These are phyloP conservation scores for Rhyzopertha dominica DNA, from an alignment of 1,140 invertebrate species.

Conservation along the genomic window DNA sequence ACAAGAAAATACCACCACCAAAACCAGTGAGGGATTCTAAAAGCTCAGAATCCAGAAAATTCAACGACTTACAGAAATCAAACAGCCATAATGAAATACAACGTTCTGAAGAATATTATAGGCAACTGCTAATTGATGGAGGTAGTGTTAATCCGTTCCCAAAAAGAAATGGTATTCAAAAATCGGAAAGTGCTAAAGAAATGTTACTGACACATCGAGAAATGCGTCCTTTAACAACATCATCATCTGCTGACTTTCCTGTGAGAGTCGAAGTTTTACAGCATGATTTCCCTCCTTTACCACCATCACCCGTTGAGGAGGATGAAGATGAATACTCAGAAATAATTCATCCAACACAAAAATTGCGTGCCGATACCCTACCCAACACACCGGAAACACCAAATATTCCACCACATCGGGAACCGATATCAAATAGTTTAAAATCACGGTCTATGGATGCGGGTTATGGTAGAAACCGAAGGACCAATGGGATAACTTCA, in stretches of 20 bases:
- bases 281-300: conserved; percentile 70
- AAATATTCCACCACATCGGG: conserved; percentile 68
- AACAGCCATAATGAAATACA: conserved; percentile 56
- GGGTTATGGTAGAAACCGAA: conserved; percentile 55
- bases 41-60: conserved; percentile 49
- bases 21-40: conserved; percentile 44
- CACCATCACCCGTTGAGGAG: conserved; percentile 71
- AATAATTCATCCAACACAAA: conserved; percentile 53
- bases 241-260: conserved; percentile 54
- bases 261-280: conserved; percentile 51
- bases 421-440: conserved; percentile 60
- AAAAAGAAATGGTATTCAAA: conserved; percentile 53
- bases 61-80: conserved; percentile 54
- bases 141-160: conserved; percentile 24
- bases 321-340: conserved; percentile 70
- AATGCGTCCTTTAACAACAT: conserved; percentile 49
- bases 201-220: conserved; percentile 53
- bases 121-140: conserved; percentile 47
- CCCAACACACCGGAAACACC: conserved; percentile 54
- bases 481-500: conserved; percentile 53
- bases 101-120: conserved; percentile 50
- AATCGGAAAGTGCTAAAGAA: conserved; percentile 63
- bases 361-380: conserved; percentile 50
- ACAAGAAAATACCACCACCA: conserved; percentile 40
- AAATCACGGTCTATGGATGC: conserved; percentile 78